Base-by-base conservation (phyloP, 2,888 invertebrate genomes). In the Smittia aterrima region DNA sequence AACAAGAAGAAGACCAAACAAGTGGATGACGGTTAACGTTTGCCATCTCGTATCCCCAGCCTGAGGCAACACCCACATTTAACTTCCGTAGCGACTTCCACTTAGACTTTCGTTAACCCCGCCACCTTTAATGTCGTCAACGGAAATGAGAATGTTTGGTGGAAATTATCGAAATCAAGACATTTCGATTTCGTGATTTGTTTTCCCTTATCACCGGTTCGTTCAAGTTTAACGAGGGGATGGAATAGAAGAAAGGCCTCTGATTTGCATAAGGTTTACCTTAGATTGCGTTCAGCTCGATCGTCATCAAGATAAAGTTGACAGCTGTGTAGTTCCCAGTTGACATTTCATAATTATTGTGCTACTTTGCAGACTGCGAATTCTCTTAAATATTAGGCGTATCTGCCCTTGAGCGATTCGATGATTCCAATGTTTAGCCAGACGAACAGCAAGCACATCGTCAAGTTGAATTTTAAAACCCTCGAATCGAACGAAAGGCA, bases 61-160 rank as follows among this genome's bases (percentile, higher is more conserved):
- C 53, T 47, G n/a, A 47, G 22, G 58, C 18, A 6, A 58, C 58
- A 58, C 58, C 58, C 58, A 20, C 58, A 18, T 58, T 58, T 11
- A 47, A 58, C 58, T 58, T 58, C 58, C 58, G 58, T 9, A 20
- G 47, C 18, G 58, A 58, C 58, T 18, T 58, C 58, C 22, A 18
- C 1, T 22, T 2, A 18, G 22, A 22, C 22, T 58, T 9, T 58
- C 18, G 58, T 58, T 58, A 58, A 58, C 58, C 58, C 58, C 58
- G 18, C 18, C 18, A 32, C 32, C 4, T 6, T 32, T 32, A 6
- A 32, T 1, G 18, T 18, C n/a, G 20, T 7, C 11, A 58, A 58
- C 2, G 58, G 58, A 58, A 58, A 58, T 58, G 58, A 58, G 18
- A 22, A 58, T 58, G 58, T 58, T 58, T 58, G 58, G 22, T 22